phyloP scores from a whole-genome alignment of 2,888 invertebrate genomes.

The Tinea pellionella region DNA sequence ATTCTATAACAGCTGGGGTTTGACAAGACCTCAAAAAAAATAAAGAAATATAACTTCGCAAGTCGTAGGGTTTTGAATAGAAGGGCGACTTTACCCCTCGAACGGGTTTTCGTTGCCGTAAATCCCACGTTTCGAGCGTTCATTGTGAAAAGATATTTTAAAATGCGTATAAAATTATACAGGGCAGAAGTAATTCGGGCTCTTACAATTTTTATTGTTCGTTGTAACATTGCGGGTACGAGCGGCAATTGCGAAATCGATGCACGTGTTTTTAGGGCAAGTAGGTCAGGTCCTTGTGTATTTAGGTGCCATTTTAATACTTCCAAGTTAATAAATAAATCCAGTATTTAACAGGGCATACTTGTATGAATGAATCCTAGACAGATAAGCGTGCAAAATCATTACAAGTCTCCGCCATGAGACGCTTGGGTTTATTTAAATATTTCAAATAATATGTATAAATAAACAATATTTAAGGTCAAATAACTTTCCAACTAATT shows the following conservation, averaged over 20 bases:
- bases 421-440: too few relatives aligned
- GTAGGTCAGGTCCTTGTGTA: conserved; percentile 4
- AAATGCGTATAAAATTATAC: conserved; percentile 69
- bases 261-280: conserved; percentile 42
- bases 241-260: conserved; percentile 32
- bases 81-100: conserved; percentile 29
- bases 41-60: conserved; percentile 49
- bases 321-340: not conserved
- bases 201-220: conserved; percentile 45
- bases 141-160: conserved; percentile 62
- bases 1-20: conserved; percentile 64
- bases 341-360: too few relatives aligned
- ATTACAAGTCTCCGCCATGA: too few relatives aligned
- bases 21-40: conserved; percentile 58
- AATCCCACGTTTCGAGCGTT: conserved; percentile 52
- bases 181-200: conserved; percentile 62
- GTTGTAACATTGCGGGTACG: conserved; percentile 1
- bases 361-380: too few relatives aligned
- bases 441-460: too few relatives aligned
- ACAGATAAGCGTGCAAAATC: too few relatives aligned
- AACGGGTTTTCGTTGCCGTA: conserved; percentile 61
- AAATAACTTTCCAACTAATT: too few relatives aligned
- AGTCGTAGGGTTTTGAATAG: not conserved
- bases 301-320: not conserved
- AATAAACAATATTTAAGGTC: too few relatives aligned